Base-by-base conservation (phyloP, 2,888 invertebrate genomes). In the Ornithoptera alexandrae region DNA sequence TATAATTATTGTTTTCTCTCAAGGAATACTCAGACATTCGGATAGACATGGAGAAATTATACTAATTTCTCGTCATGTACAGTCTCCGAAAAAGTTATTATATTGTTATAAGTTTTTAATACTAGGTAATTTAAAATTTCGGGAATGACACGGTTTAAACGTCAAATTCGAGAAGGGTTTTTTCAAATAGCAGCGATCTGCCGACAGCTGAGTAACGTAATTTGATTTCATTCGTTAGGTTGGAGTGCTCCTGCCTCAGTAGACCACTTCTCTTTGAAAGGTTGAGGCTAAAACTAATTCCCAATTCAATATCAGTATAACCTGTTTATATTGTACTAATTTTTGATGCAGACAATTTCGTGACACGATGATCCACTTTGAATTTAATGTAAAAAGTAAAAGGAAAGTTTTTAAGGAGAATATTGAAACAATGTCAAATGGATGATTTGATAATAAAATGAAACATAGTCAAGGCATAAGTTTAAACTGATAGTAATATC, bases 221-320 rank as follows among this genome's bases (percentile, higher is more conserved):
- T 70, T 66, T 62, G 66, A 66, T 70, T 70, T 62, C 69, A 66
- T 66, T 70, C 65, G 62, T 70, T 70, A 66, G 66, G 39, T 58
- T 50, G 62, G 62, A 65, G 69, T 59, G 69, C 62, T 65, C 39
- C 58, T 39, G 65, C 69, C 62, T 65, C 50, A 50, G 66, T 59
- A 70, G 58, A 62, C 62, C 65, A 65, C 62, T 66, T 56, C 65
- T 66, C 69, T 70, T 70, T 70, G 58, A 70, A 70, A 70, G 62
- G 66, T 66, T 66, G 46, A 22, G 36, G 61, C 65, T 61, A 65
- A 66, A 65, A 65, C 65, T 65, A 69, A 69, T 69, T 57, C 57
- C 56, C 56, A 65, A 65, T 65, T 69, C 39, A 42, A 65, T 24
- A 56, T 65, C 61, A 30, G 22, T 65, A 30, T 57, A 56, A 64